Percentiles rank a stretch among this genome's conserved stretches.
These are phyloP conservation scores for Pedetes capensis DNA, from an alignment of 2,113 vertebrate species.

Conservation along the genomic window DNA sequence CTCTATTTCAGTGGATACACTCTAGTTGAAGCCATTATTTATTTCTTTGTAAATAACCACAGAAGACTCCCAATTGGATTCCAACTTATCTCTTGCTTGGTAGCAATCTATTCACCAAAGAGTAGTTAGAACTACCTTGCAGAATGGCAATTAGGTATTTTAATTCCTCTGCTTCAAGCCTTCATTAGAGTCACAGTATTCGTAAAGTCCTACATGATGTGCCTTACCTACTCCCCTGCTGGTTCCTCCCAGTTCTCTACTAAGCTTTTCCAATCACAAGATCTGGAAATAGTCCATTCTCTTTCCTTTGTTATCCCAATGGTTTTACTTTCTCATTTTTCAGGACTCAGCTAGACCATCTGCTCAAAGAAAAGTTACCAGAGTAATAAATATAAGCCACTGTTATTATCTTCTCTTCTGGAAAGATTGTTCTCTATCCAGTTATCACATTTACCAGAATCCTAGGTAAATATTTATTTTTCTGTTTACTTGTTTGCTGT, in stretches of 20 bases:
- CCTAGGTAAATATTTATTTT: conserved; percentile 5
- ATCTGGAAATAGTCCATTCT: neutral
- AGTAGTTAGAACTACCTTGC: neutral
- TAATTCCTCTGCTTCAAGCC: neutral
- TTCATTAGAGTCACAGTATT: neutral
- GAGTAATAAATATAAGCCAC: neutral
- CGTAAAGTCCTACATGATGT: neutral
- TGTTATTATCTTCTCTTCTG: neutral
- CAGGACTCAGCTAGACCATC: neutral
- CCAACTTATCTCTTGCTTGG: neutral
- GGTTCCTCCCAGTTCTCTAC: neutral
- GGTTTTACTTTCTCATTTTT: neutral
- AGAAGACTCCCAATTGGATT: neutral
- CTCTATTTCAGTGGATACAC: neutral
- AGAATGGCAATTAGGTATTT: neutral
- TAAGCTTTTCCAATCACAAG: neutral
- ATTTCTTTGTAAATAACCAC: neutral
- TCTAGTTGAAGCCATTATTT: neutral
- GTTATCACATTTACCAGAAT: neutral
- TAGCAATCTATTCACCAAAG: neutral
- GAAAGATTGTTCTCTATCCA: neutral
- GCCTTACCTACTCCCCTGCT: no score
- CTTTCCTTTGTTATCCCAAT: neutral
- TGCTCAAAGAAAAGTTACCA: neutral
- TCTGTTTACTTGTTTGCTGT: neutral